phyloP scores from a whole-genome alignment of 2,797 vertebrate genomes.

The Bradypodion ventrale region DNA sequence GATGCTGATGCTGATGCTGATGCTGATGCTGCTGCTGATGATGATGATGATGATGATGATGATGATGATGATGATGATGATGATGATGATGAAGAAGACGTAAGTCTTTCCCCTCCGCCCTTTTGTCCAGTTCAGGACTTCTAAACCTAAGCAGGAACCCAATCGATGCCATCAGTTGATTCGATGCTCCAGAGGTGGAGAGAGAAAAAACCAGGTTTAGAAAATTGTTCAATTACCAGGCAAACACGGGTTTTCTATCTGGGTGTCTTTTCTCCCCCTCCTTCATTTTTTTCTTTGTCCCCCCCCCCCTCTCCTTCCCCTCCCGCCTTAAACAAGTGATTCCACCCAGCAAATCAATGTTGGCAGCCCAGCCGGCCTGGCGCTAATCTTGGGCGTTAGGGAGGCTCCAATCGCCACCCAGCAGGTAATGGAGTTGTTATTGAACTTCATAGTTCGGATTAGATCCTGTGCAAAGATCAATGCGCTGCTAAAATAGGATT shows the following conservation, averaged over 20 bases:
- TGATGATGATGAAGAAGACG: no score
- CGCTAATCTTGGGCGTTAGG: constrained; percentile 99
- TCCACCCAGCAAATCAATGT: constrained; percentile 98
- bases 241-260: constrained; percentile 78
- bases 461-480: constrained; percentile 98
- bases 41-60: no score
- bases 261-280: background rate
- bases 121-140: constrained; percentile 53
- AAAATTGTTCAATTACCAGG: constrained; percentile 96
- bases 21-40: background rate
- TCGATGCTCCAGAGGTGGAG: constrained; percentile 62
- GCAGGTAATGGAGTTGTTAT: constrained; percentile 99
- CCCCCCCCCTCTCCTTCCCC: background rate
- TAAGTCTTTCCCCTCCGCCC: no score
- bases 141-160: constrained; percentile 89
- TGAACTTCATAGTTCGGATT: constrained; percentile 99
- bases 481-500: constrained; percentile 97
- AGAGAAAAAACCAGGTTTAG: constrained; percentile 56
- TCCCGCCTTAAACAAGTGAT: constrained; percentile 89
- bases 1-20: background rate
- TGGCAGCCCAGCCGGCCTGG: constrained; percentile 97
- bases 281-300: no score
- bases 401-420: constrained; percentile 96
- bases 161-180: constrained; percentile 88
- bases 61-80: no score